Conservation (phyloP, 2,797 vertebrate species). For the Gallirallus australis region DNA sequence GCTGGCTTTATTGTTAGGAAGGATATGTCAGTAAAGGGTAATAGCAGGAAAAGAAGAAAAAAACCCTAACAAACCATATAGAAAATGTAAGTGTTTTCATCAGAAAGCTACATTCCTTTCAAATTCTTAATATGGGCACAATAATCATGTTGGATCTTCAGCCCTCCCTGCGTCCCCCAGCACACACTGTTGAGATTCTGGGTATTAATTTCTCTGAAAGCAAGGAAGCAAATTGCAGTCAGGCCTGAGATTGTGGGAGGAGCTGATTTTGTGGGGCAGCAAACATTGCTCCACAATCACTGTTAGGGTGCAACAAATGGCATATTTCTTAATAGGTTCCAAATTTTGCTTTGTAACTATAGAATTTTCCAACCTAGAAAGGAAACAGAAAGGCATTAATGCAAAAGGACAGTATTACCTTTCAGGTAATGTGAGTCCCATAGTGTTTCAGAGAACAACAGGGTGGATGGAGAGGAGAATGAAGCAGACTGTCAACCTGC, state of each 20-base stretch:
- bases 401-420: not conserved
- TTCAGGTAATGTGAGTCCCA: not conserved
- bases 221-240: not conserved
- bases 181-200: rapidly evolving
- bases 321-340: not conserved
- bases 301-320: not conserved
- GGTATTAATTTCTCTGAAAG: not conserved
- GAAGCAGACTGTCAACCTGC: not conserved
- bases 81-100: not conserved
- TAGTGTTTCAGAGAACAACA: not conserved
- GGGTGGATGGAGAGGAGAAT: not conserved
- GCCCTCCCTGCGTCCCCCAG: not conserved
- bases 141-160: not conserved
- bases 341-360: not conserved
- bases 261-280: not conserved
- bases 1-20: not conserved
- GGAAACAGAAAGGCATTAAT: not conserved
- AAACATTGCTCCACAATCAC: not conserved
- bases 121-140: not conserved
- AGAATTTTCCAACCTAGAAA: not conserved
- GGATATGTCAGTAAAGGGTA: not conserved
- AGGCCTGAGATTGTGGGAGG: not conserved
- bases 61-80: too few species aligned
- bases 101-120: not conserved
- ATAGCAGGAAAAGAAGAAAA: not conserved